Percentiles rank a stretch among this genome's conserved stretches.
These are phyloP conservation scores for Zaprionus africanus DNA, from an alignment of 1,140 invertebrate species.

Conservation along the genomic window DNA sequence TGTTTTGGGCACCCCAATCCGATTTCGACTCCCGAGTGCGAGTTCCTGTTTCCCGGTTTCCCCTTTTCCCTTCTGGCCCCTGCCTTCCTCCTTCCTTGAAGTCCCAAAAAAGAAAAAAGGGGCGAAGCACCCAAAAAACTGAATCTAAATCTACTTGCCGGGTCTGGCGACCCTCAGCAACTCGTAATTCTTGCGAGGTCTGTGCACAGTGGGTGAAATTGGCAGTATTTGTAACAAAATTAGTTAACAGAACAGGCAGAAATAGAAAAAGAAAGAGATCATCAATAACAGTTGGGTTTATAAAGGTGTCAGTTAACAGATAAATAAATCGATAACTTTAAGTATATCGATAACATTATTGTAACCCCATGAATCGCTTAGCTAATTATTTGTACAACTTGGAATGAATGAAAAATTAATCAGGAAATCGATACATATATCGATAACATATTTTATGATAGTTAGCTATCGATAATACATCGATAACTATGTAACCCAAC, in stretches of 20 bases:
- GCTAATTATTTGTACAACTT: background rate
- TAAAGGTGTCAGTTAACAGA: too few relatives aligned
- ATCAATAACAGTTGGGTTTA: too few relatives aligned
- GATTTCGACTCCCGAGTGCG: background rate
- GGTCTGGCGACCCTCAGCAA: constrained; percentile 20
- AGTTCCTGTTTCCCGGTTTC: background rate
- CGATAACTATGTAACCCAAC: background rate
- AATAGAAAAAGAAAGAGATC: too few relatives aligned
- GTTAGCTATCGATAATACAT: background rate
- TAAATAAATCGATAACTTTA: too few relatives aligned
- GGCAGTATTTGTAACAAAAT: too few relatives aligned
- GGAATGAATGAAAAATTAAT: background rate
- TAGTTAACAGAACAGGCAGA: too few relatives aligned
- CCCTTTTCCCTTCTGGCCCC: background rate
- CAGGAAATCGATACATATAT: background rate
- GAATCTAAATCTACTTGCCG: constrained; percentile 37
- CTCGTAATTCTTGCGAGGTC: background rate
- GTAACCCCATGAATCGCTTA: too few relatives aligned
- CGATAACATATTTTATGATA: background rate
- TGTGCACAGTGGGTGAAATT: constrained; percentile 13
- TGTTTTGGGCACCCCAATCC: constrained; percentile 28
- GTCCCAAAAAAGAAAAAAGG: constrained; percentile 6
- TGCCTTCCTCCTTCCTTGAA: background rate
- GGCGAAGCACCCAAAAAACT: constrained; percentile 12
- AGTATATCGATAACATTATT: background rate